A percentile compares a stretch with the other conserved stretches of the same genome.
Conservation (phyloP, 2,113 vertebrate genomes). For the Mus musculus region DNA sequence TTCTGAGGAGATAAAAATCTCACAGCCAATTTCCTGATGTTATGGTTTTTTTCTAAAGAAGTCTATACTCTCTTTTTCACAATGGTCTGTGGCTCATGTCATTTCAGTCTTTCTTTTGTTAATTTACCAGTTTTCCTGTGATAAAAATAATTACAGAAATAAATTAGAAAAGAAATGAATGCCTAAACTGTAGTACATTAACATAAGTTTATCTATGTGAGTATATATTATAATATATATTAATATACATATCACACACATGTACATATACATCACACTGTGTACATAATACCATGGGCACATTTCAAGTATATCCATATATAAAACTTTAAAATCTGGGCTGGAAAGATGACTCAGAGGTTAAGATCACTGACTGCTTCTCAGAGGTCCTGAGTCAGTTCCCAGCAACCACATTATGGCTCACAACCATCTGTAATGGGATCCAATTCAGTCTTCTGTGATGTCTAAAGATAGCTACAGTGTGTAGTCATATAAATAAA, state of each 20-base stretch:
- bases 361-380: too few species aligned
- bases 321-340: too few species aligned
- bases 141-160: background rate
- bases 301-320: background rate
- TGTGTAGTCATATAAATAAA: background rate
- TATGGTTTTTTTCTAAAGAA: background rate
- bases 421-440: too few species aligned
- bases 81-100: rapidly evolving
- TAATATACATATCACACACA: background rate
- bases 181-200: background rate
- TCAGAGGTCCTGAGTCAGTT: too few species aligned
- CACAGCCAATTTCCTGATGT: background rate
- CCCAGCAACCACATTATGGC: too few species aligned
- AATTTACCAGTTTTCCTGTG: background rate
- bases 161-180: background rate
- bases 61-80: background rate
- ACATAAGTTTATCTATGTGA: background rate
- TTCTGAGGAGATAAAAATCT: background rate
- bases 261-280: background rate
- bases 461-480: too few species aligned
- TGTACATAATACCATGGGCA: background rate
- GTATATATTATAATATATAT: too few species aligned
- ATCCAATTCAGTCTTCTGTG: too few species aligned
- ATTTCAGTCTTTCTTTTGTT: background rate
- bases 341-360: too few species aligned